phyloP scores from a whole-genome alignment of 2,797 vertebrate species.

The Aulostomus chinensis region DNA sequence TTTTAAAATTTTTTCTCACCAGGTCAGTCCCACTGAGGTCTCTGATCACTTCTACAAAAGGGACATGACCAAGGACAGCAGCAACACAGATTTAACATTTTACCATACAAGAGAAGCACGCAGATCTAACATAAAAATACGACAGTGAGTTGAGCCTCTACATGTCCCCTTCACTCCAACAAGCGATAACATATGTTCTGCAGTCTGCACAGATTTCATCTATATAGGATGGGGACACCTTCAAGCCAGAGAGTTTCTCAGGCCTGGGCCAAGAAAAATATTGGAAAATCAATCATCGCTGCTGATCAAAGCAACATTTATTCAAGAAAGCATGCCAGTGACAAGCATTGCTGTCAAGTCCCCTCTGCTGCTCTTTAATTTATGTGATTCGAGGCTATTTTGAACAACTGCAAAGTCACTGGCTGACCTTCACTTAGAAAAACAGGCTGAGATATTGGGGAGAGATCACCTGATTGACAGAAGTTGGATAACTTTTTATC shows the following conservation, averaged over 20 bases:
- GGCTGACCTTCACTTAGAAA: conserved; percentile 75
- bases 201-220: conserved; percentile 18
- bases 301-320: conserved; percentile 30
- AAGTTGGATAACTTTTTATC: conserved; percentile 72
- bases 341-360: conserved; percentile 6
- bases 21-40: too few species aligned
- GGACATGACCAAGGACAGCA: too few species aligned
- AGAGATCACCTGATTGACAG: conserved; percentile 21
- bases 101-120: too few species aligned
- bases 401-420: conserved; percentile 78
- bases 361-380: conserved; percentile 31
- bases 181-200: too few species aligned
- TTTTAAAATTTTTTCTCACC: too few species aligned
- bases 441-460: conserved; percentile 29
- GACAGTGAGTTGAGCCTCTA: not conserved
- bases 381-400: conserved; percentile 40
- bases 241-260: conserved; percentile 31
- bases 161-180: not conserved
- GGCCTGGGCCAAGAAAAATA: conserved; percentile 22
- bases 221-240: conserved; percentile 44
- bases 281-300: conserved; percentile 45
- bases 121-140: too few species aligned
- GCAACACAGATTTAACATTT: too few species aligned
- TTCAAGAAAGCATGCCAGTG: conserved; percentile 17
- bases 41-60: too few species aligned